These are phyloP conservation scores for Diabrotica undecimpunctata DNA, from an alignment of 1,140 invertebrate genomes.

Conservation along the genomic window DNA sequence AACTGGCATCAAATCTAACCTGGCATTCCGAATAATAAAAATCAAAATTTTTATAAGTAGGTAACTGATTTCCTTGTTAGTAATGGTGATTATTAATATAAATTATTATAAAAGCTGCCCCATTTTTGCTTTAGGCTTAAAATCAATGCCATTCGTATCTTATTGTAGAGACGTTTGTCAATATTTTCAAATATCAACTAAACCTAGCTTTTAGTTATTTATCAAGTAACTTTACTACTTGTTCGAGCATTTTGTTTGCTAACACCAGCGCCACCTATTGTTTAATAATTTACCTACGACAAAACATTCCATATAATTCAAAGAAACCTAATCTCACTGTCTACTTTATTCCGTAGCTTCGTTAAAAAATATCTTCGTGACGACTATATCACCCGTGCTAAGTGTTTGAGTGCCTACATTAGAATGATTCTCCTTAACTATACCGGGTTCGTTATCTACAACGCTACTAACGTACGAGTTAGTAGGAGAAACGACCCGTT, in stretches of 20 bases:
- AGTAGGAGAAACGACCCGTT: constrained; percentile 49
- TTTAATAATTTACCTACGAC: neutral
- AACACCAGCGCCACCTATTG: neutral
- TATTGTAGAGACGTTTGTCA: neutral
- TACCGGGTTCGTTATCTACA: constrained; percentile 19
- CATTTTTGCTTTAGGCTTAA: neutral
- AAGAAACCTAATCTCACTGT: constrained; percentile 11
- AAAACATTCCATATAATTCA: neutral
- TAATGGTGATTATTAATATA: neutral
- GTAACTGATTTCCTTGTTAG: neutral
- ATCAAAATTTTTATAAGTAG: no score
- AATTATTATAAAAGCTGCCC: neutral
- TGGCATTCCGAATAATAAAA: no score
- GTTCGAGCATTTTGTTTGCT: neutral
- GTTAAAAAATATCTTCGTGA: constrained; percentile 82
- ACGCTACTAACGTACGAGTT: constrained; percentile 30
- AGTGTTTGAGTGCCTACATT: constrained; percentile 74
- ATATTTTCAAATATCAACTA: neutral
- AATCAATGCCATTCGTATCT: neutral
- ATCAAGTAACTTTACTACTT: no score
- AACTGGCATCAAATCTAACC: no score
- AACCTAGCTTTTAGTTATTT: no score
- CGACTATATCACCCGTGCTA: constrained; percentile 90
- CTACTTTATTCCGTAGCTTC: constrained; percentile 50
- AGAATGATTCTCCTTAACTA: constrained; percentile 31